phyloP scores from a whole-genome alignment of 2,888 invertebrate genomes.

The Sialis fuliginosa region DNA sequence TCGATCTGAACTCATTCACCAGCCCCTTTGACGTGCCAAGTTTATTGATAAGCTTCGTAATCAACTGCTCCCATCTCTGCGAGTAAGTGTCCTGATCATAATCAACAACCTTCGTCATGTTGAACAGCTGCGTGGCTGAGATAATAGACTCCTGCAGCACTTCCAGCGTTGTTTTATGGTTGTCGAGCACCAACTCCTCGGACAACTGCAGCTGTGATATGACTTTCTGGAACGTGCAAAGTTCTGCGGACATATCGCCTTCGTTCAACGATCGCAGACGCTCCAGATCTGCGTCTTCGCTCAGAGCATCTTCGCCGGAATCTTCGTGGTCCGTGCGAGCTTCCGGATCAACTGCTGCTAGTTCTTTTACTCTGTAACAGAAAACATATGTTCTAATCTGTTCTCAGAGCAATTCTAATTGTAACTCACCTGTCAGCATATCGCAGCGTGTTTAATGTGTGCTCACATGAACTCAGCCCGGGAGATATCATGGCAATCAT shows the following conservation, averaged over 20 bases:
- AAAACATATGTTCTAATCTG: conserved; percentile 12
- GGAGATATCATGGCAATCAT: conserved; percentile 99
- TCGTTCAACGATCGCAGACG: conserved; percentile 29
- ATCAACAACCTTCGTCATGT: conserved; percentile 71
- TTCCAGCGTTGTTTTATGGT: conserved; percentile 60
- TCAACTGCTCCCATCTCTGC: conserved; percentile 63
- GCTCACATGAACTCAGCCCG: conserved; percentile 89
- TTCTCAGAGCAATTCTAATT: too few relatives aligned
- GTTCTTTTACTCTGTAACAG: conserved; percentile 62
- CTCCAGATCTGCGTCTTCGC: conserved; percentile 4
- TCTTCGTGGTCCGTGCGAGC: conserved; percentile 26
- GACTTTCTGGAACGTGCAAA: conserved; percentile 79
- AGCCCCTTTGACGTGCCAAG: conserved; percentile 49
- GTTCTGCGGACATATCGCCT: conserved; percentile 76
- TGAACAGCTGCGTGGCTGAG: conserved; percentile 53
- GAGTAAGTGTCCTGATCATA: conserved; percentile 89
- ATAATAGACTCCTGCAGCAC: conserved; percentile 47
- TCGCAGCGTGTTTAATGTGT: conserved; percentile 90
- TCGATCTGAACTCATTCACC: conserved; percentile 58
- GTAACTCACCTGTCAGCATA: conserved; percentile 67
- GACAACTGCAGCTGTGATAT: conserved; percentile 75
- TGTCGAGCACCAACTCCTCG: conserved; percentile 79
- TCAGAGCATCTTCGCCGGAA: not conserved
- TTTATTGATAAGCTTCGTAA: conserved; percentile 51
- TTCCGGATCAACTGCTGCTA: conserved; percentile 55